Evolutionary conservation across 2,797 vertebrate species (phyloP), one percentile per base, ranked within the genome.

Genomic region (Chelon labrosus): DNA sequence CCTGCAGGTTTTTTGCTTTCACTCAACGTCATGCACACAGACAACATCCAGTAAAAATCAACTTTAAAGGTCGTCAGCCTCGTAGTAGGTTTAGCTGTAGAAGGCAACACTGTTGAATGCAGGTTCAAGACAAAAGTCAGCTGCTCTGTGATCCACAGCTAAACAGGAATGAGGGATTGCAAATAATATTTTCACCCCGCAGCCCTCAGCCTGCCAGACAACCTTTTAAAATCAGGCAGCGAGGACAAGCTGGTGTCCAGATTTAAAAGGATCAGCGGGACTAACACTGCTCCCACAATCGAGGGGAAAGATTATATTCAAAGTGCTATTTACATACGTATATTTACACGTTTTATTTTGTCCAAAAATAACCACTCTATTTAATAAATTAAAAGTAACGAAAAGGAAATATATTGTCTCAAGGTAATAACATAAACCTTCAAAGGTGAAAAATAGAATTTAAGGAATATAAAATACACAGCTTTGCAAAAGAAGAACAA

Each of bases 61-160:
- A 55, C 49, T 31, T 31, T 31, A 31, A 31, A 31, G 31, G n/a
- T n/a, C n/a, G 31, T 31, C 31, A 31, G 31, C 31, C 31, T 31
- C 31, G 31, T 31, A 31, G 70, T 67, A 66, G 49, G 61, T 57
- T 86, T 66, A 39, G 66, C 67, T 84, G 64, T 74, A 61, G 85
- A 93, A 93, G 90, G 92, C 91, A 91, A 91, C 79, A 74, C 67
- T 84, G 75, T 72, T 84, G 83, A 87, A 88, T 81, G 82, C 80
- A 79, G 75, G 73, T 77, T 82, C 25, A 78, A 82, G 65, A 87
- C 53, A 63, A 46, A 39, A 69, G 61, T 80, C 82, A 52, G 81
- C 80, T 77, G 59, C 41, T 78, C 57, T 50, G 65, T 39, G 62
- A 80, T 64, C 42, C 46, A 63, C 80, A 83, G 69, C 71, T 69